Evolutionary conservation across 2,888 invertebrate species (phyloP).

Genomic region (Tipula confusa): DNA sequence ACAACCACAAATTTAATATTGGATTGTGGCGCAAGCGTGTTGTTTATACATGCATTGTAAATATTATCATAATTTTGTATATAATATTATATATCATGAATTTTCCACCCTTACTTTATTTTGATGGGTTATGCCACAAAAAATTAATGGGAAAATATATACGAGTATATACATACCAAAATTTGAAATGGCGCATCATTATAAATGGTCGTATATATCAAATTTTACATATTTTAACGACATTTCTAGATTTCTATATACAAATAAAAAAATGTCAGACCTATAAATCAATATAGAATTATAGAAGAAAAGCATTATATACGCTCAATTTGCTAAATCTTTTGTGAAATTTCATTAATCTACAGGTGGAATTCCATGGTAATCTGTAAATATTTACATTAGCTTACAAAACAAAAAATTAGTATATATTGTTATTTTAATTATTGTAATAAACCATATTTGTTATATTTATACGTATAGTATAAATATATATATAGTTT

Average conservation of each 20-base stretch:
- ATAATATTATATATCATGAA: background rate
- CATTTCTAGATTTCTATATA: background rate
- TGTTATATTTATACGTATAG: background rate
- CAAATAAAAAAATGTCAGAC: too few relatives aligned
- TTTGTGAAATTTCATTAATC: background rate
- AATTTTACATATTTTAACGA: background rate
- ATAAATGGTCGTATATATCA: background rate
- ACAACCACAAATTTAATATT: slow-evolving; percentile 3
- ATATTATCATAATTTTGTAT: background rate
- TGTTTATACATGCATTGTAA: background rate
- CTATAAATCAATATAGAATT: background rate
- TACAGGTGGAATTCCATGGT: slow-evolving; percentile 20
- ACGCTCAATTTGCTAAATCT: background rate
- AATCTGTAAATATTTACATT: slow-evolving; percentile 17
- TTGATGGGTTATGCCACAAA: background rate
- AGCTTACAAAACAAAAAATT: background rate
- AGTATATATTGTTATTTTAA: background rate
- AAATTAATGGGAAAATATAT: background rate
- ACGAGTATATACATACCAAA: background rate
- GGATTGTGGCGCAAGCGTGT: background rate
- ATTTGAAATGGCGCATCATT: slow-evolving; percentile 7
- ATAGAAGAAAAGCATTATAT: background rate
- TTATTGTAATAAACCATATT: background rate
- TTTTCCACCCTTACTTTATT: background rate
- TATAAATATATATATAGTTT: background rate